Percentiles rank a stretch among this genome's conserved stretches.
Evolutionary conservation across 2,113 vertebrate genomes (phyloP).

Genomic region (Hyperoodon ampullatus): DNA sequence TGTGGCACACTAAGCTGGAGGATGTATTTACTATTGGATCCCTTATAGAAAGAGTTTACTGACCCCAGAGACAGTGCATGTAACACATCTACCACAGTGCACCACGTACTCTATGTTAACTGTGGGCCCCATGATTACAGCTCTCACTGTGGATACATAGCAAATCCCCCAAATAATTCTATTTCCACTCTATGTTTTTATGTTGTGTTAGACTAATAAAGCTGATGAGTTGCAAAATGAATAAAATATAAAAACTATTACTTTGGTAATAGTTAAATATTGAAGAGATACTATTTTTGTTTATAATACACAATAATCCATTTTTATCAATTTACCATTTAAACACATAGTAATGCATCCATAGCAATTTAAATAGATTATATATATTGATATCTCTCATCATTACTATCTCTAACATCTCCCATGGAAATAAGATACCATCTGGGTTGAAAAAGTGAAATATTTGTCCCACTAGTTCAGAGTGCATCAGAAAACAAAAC

Average conservation of each 20-base stretch:
- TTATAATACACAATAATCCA: not conserved
- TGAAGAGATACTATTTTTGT: not conserved
- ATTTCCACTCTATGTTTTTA: not conserved
- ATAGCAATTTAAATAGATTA: not conserved
- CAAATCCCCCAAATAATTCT: not conserved
- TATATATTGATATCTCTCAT: not conserved
- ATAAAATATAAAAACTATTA: not conserved
- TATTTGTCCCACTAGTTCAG: not conserved
- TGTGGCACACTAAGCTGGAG: not conserved
- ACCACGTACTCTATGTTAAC: not conserved
- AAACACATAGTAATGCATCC: constrained; percentile 31
- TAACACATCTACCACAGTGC: not conserved
- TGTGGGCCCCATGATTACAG: not conserved
- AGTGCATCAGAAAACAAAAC: constrained; percentile 18
- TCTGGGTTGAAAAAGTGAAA: not conserved
- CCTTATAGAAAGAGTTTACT: not conserved
- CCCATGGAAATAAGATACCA: not conserved
- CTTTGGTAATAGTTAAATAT: constrained; percentile 4
- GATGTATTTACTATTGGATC: not conserved
- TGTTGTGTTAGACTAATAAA: constrained; percentile 26
- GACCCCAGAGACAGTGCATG: not conserved
- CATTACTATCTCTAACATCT: not conserved
- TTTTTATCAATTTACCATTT: constrained; percentile 31
- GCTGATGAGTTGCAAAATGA: not conserved
- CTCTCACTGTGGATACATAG: not conserved